phyloP scores from a whole-genome alignment of 1,140 invertebrate genomes.

The Monomorium pharaonis region DNA sequence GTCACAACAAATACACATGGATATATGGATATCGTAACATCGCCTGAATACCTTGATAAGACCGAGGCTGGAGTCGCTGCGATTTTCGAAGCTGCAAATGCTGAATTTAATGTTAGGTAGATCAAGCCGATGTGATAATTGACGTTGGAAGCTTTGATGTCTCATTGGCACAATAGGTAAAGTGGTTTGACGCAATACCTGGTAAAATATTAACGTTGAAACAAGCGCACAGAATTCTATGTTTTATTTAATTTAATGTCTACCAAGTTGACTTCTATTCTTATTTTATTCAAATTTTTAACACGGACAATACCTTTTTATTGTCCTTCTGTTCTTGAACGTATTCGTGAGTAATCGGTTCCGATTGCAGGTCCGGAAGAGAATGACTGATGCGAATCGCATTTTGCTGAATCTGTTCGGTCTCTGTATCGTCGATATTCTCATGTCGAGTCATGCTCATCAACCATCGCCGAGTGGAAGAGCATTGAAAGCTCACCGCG shows the following conservation, averaged over 20 bases:
- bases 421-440: constrained; percentile 86
- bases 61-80: constrained; percentile 88
- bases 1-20: not conserved
- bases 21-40: not conserved
- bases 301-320: constrained; percentile 87
- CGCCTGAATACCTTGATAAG: constrained; percentile 86
- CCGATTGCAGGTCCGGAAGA: constrained; percentile 90
- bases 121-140: constrained; percentile 91
- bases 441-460: constrained; percentile 85
- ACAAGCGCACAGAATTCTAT: not conserved
- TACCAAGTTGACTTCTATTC: not conserved
- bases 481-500: constrained; percentile 89
- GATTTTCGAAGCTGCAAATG: constrained; percentile 89
- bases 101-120: constrained; percentile 91
- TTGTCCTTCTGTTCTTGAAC: constrained; percentile 90
- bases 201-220: constrained; percentile 47
- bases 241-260: not conserved
- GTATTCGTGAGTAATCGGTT: constrained; percentile 89
- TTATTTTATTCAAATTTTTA: too few relatives aligned
- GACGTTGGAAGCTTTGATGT: constrained; percentile 92
- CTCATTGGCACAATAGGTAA: constrained; percentile 92
- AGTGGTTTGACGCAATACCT: constrained; percentile 92
- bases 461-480: constrained; percentile 90
- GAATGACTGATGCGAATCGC: constrained; percentile 91
- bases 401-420: constrained; percentile 87